Evolutionary conservation across 2,888 invertebrate species (phyloP).

Genomic region (Erebia palarica): DNA sequence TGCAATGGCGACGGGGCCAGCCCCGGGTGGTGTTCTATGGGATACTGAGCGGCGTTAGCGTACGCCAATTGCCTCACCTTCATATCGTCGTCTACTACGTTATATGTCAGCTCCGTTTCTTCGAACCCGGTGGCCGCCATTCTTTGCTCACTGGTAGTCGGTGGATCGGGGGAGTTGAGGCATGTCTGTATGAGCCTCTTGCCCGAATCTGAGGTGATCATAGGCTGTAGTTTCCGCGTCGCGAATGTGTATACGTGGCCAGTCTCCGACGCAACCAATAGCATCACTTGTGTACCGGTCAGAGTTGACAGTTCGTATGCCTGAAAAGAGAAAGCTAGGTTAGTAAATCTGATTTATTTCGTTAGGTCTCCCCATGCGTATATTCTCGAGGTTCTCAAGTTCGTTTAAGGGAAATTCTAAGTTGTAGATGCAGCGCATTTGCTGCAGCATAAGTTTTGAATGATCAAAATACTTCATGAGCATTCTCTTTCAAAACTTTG

Average conservation of each 20-base stretch:
- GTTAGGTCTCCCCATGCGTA: background rate
- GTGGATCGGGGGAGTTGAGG: constrained; percentile 97
- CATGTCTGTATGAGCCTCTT: constrained; percentile 99
- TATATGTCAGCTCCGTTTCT: constrained; percentile 98
- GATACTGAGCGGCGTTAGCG: constrained; percentile 88
- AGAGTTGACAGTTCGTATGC: constrained; percentile 99
- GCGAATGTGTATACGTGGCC: constrained; percentile 99
- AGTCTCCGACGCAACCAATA: constrained; percentile 98
- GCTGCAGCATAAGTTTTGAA: no score
- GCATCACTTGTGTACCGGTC: constrained; percentile 99
- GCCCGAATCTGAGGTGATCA: constrained; percentile 99
- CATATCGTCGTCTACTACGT: constrained; percentile 96
- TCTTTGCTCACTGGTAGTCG: constrained; percentile 93
- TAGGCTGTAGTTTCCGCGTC: constrained; percentile 98
- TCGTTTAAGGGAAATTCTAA: background rate
- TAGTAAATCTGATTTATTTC: constrained; percentile 15
- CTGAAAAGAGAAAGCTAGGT: constrained; percentile 80
- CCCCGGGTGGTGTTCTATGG: constrained; percentile 85
- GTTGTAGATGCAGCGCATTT: no score
- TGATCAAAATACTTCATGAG: no score
- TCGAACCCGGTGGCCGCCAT: constrained; percentile 99
- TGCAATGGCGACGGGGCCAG: constrained; percentile 85
- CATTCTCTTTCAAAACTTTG: background rate
- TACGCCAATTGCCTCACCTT: constrained; percentile 99
- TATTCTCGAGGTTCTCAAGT: no score